Evolutionary conservation across 2,888 invertebrate species (phyloP).

Genomic region (Pediacus dermestoides): DNA sequence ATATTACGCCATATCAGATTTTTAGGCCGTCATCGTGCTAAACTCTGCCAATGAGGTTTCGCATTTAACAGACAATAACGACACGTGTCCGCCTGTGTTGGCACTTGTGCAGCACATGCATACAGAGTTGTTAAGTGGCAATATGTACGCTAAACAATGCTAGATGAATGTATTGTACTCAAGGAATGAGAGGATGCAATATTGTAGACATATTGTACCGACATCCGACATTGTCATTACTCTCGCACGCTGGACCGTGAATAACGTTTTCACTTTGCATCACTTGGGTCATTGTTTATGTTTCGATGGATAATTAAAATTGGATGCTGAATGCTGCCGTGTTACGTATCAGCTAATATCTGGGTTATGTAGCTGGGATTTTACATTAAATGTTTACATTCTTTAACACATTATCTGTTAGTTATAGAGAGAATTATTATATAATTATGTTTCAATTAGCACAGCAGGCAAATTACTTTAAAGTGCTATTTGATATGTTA

Average conservation of each 20-base stretch:
- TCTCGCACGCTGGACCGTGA: conserved; percentile 24
- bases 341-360: neutral
- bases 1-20: too few relatives aligned
- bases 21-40: conserved; percentile 1
- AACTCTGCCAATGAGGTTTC: conserved; percentile 7
- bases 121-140: conserved; percentile 41
- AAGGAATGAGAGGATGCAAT: conserved; percentile 38
- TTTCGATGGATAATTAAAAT: conserved; percentile 22
- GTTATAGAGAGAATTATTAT: too few relatives aligned
- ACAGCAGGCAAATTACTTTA: too few relatives aligned
- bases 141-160: conserved; percentile 41
- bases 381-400: too few relatives aligned
- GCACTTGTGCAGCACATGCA: conserved; percentile 38
- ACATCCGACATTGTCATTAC: conserved; percentile 33
- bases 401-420: neutral
- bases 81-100: conserved; percentile 37
- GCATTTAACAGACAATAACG: conserved; percentile 27
- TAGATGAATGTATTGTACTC: conserved; percentile 37
- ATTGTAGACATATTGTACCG: conserved; percentile 37
- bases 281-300: conserved; percentile 28
- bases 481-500: too few relatives aligned
- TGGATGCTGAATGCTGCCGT: conserved; percentile 8
- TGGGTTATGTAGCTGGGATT: too few relatives aligned
- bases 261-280: conserved; percentile 31
- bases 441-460: too few relatives aligned